These are phyloP conservation scores for Oxyura jamaicensis DNA, from an alignment of 2,113 vertebrate genomes.

Conservation along the genomic window DNA sequence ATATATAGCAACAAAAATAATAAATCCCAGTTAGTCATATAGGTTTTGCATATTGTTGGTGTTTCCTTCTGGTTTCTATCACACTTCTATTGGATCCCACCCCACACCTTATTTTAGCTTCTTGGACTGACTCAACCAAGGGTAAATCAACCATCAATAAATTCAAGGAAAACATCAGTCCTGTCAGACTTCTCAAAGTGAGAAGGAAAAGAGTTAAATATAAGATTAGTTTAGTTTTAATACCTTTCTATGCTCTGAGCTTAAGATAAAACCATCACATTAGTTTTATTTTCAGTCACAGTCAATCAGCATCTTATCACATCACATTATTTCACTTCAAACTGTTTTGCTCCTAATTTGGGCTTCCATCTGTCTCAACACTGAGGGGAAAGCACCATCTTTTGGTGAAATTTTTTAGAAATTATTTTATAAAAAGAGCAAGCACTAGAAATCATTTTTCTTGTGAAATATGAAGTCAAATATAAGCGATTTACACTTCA, in stretches of 20 bases:
- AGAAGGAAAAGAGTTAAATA: background rate
- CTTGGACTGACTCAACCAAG: background rate
- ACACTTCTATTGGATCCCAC: background rate
- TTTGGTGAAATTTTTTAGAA: background rate
- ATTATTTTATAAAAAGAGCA: background rate
- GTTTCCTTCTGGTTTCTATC: background rate
- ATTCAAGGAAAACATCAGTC: background rate
- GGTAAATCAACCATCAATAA: background rate
- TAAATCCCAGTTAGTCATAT: background rate
- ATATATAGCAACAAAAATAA: background rate
- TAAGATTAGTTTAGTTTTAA: background rate
- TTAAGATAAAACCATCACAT: background rate
- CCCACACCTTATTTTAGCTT: background rate
- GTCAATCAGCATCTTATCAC: background rate
- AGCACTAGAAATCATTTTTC: background rate
- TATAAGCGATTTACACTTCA: constrained; percentile 28
- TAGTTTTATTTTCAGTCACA: background rate
- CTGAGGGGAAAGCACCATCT: background rate
- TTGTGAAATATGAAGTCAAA: background rate
- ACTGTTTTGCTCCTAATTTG: background rate
- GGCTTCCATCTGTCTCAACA: background rate
- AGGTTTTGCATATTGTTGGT: background rate
- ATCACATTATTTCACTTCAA: background rate
- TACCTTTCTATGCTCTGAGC: background rate
- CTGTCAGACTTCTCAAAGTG: background rate